Evolutionary conservation across 2,113 vertebrate species (phyloP), one percentile per base, ranked within the genome.

Genomic region (Martes martes): DNA sequence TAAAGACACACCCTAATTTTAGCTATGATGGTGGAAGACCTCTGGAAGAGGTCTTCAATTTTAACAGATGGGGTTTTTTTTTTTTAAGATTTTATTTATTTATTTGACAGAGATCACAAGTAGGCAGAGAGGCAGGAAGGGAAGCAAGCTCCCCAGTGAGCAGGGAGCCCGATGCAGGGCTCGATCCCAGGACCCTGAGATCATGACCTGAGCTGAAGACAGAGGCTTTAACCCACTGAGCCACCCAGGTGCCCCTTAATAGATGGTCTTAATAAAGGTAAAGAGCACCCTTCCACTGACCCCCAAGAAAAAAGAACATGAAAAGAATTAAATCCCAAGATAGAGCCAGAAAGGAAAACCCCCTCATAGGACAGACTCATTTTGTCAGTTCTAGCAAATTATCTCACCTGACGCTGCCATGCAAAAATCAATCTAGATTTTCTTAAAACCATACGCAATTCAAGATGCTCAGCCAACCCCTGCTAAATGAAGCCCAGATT

Each of bases 401-500:
- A 87, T 47, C 42, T 81, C 81, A 94, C 45, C 74, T 61, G 47
- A 91, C 47, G 50, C 28, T 36, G 42, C 63, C 16, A 5, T 33
- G 63, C 7, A 76, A 93, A 95, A 95, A 59, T 36, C 31, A 80
- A 55, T 16, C 2, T 26, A 50, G n/a, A 45, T 89, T 92, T 89
- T 55, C 82, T 91, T 82, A 69, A 96, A 85, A 82, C 21, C 73
- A 74, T 59, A 33, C 24, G 33, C 36, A 76, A 26, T 69, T 86
- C 69, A 95, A 87, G 28, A 94, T 69, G 14, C 23, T 90, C 61
- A 65, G 11, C 36, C 76, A 89, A 80, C 4, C 9, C 81, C 78
- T 87, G 85, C 73, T 97, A 65, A 91, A 63, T 31, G 81, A 94
- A 96, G 42, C 36, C 14, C 31, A 39, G 9, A 89, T 94, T 93